Conservation (phyloP, 2,797 vertebrate genomes). For the Diceros bicornis region DNA sequence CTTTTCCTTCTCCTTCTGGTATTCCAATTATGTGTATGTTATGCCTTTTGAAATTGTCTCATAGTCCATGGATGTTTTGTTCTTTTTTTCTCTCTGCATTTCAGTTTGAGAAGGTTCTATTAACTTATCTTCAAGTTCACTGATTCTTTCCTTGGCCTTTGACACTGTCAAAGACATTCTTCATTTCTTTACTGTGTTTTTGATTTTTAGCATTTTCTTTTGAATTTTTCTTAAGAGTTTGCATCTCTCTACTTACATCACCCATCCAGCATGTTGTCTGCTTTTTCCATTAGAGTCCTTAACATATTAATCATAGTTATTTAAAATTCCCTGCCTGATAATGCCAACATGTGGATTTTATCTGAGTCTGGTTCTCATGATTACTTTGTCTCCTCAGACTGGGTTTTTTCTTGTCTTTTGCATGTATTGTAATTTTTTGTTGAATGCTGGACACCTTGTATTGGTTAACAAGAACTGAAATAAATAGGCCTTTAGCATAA, state of each 20-base stretch:
- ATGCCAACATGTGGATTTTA: constrained; percentile 29
- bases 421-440: neutral
- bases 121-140: neutral
- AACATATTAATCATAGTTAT: neutral
- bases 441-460: neutral
- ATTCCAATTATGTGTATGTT: neutral
- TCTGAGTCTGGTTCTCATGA: neutral
- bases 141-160: neutral
- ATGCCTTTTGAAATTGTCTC: neutral
- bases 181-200: constrained; percentile 29
- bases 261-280: neutral
- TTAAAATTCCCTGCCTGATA: constrained; percentile 15
- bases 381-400: constrained; percentile 10
- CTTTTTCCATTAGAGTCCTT: neutral
- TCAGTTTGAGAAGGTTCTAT: neutral
- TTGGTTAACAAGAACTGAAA: neutral
- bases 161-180: neutral
- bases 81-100: neutral
- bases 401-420: neutral
- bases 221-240: neutral
- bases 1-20: neutral
- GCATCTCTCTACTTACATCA: neutral
- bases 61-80: neutral
- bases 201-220: constrained; percentile 28
- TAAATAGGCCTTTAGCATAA: neutral